Base-by-base conservation (phyloP, 1,140 invertebrate species). In the Aleiodes sp. region DNA sequence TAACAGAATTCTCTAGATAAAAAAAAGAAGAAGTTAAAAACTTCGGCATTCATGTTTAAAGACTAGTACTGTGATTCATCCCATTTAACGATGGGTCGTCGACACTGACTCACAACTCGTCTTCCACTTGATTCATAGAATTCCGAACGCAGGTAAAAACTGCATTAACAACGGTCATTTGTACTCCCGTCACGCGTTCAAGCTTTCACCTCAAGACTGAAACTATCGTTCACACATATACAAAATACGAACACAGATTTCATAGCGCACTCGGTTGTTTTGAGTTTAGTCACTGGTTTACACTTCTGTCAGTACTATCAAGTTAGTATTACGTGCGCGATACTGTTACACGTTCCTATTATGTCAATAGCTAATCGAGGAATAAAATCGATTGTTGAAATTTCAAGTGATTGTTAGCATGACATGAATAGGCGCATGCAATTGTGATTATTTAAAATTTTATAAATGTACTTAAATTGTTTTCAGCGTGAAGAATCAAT, bases 401-500 rank as follows among this genome's bases (percentile, higher is more conserved):
- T 12, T 52, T 26, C 6, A 12, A 46, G 41, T 46, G 16, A 21
- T 39, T 43, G 39, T 43, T 43, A 6, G 1, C 1, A n/a, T 16
- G 39, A 4, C 12, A 16, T n/a, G 12, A 43, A 43, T 6, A 16
- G 3, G 16, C 14, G n/a, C 1, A 21, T 63, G 19, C 1, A n/a
- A n/a, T n/a, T 31, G 26, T 65, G 43, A 29, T 31, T 26, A 29
- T 10, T 31, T 8, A 2, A 39, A 33, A 46, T 39, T 2, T 46
- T 14, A 46, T 43, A 29, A n/a, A 65, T 21, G 28, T 33, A 37
- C 37, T 68, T 65, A 59, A 41, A 0, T 66, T 43, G 41, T 29
- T 33, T 65, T 6, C 78, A 93, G 91, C 88, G 94, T 26, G 94
- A 96, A 87, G 94, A 96, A 84, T 96, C 94, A 4, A 96, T 96